Evolutionary conservation across 2,113 vertebrate species (phyloP).

Genomic region (Girardinichthys multiradiatus): DNA sequence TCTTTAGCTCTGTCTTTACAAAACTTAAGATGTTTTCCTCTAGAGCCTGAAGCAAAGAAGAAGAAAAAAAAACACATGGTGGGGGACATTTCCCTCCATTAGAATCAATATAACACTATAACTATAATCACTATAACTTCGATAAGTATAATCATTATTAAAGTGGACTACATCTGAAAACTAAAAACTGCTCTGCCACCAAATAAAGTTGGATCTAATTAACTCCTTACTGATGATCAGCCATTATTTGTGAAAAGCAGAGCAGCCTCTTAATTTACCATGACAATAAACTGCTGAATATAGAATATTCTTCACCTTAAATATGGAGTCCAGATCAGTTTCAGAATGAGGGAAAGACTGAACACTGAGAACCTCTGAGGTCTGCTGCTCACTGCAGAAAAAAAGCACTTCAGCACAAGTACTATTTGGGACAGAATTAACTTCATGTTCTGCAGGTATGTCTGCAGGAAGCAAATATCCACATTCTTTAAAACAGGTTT

Average conservation of each 20-base stretch:
- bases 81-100: no score
- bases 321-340: neutral
- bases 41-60: constrained; percentile 1
- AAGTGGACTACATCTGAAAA: neutral
- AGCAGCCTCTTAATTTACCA: no score
- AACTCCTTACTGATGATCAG: neutral
- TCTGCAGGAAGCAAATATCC: neutral
- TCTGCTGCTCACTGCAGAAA: neutral
- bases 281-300: no score
- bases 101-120: no score
- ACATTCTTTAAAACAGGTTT: neutral
- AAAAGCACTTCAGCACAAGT: neutral
- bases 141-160: neutral
- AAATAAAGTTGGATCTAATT: neutral
- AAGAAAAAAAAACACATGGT: neutral
- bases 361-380: neutral
- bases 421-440: neutral
- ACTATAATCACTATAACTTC: neutral
- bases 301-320: neutral
- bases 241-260: neutral
- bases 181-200: no score
- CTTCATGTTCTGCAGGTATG: neutral
- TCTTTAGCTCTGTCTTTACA: constrained; percentile 4
- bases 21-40: constrained; percentile 6
- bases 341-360: neutral